These are phyloP conservation scores for Corella eumyota DNA, from an alignment of 23 tunicate genomes.

Conservation along the genomic window DNA sequence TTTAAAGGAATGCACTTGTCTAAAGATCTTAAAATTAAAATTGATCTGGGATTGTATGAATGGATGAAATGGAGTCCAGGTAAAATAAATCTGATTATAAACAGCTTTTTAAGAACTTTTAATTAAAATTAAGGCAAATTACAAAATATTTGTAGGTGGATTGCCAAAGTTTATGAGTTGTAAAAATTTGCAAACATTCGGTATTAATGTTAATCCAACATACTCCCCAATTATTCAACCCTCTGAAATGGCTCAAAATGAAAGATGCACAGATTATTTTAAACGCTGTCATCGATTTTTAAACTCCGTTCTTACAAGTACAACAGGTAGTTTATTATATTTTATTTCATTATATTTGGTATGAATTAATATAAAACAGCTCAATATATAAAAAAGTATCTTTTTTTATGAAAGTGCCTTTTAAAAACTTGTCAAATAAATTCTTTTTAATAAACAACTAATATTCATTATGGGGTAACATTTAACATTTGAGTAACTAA, in stretches of 20 bases:
- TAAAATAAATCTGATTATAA: background rate
- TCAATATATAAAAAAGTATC: too few species aligned
- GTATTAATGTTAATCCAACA: conserved; percentile 32
- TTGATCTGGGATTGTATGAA: conserved; percentile 69
- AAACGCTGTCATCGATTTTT: conserved; percentile 52
- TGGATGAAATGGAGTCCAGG: conserved; percentile 99
- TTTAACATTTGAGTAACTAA: too few species aligned
- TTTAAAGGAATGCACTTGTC: conserved; percentile 60
- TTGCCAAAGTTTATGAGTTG: conserved; percentile 60
- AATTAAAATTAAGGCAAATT: background rate
- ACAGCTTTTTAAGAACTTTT: background rate
- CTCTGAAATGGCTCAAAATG: conserved; percentile 40
- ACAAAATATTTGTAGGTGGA: conserved; percentile 26
- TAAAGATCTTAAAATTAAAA: conserved; percentile 14
- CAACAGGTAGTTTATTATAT: background rate
- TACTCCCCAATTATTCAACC: conserved; percentile 24
- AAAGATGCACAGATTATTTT: conserved; percentile 70
- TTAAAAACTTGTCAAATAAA: too few species aligned
- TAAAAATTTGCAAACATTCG: conserved; percentile 20
- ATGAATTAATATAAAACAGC: too few species aligned
- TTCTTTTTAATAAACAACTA: too few species aligned
- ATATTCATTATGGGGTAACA: too few species aligned
- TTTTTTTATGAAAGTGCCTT: too few species aligned
- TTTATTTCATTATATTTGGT: background rate
- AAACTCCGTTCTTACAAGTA: conserved; percentile 21